Percentiles rank a stretch among this genome's conserved stretches.
phyloP scores from a whole-genome alignment of 2,888 invertebrate species.

The Lasioglossum calceatum region DNA sequence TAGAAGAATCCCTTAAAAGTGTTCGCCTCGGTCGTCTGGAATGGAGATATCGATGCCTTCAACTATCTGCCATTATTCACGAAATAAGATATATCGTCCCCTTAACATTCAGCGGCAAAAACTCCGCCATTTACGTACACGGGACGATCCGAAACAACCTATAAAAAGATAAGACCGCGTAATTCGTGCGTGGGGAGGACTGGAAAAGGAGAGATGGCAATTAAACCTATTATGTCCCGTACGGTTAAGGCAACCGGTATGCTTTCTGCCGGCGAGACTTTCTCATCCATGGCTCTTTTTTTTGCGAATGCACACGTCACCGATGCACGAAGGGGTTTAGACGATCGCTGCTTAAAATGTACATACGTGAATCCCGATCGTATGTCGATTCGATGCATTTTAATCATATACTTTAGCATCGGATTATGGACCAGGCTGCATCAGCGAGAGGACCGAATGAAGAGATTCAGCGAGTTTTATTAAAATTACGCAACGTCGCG shows the following conservation, averaged over 20 bases:
- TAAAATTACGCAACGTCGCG: conserved; percentile 20
- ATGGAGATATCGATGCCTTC: conserved; percentile 7
- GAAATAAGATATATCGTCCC: conserved; percentile 12
- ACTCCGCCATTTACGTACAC: conserved; percentile 30
- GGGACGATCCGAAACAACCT: conserved; percentile 21
- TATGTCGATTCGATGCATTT: conserved; percentile 38
- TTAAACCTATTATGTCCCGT: conserved; percentile 52
- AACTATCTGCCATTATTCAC: conserved; percentile 1
- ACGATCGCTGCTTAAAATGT: conserved; percentile 46
- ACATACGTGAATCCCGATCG: conserved; percentile 47
- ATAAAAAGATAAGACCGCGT: conserved; percentile 39
- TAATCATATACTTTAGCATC: conserved; percentile 40
- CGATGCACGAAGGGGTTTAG: conserved; percentile 48
- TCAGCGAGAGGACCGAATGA: not conserved
- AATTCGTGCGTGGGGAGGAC: conserved; percentile 36
- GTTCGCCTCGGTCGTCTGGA: not conserved
- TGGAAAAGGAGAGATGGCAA: conserved; percentile 57
- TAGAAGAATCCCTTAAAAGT: not conserved
- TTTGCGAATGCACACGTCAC: conserved; percentile 42
- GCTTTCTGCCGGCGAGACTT: conserved; percentile 49
- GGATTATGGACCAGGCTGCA: conserved; percentile 21
- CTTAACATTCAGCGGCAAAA: conserved; percentile 19
- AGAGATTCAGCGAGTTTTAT: not conserved
- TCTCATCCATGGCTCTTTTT: conserved; percentile 37
- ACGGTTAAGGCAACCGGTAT: conserved; percentile 48